Percentiles rank a stretch among this genome's conserved stretches.
Conservation (phyloP, 2,113 vertebrate species). For the Caracal caracal region DNA sequence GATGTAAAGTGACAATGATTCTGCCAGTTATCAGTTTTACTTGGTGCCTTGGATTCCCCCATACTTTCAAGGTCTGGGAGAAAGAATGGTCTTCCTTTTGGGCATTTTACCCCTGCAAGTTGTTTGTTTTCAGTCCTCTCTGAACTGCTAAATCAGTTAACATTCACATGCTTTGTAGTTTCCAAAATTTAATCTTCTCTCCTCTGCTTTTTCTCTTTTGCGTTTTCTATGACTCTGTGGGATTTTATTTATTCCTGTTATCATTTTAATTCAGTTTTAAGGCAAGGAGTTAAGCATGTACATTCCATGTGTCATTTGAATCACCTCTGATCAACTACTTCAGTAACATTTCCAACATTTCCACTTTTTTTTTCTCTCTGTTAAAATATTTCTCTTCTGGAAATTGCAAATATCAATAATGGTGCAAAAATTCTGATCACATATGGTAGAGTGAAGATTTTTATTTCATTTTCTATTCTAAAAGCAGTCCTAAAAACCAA, state of each 20-base stretch:
- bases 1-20: not conserved
- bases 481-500: not conserved
- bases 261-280: not conserved
- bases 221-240: not conserved
- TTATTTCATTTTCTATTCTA: constrained; percentile 12
- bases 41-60: not conserved
- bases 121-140: not conserved
- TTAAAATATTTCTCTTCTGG: constrained; percentile 10
- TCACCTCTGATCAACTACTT: not conserved
- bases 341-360: not conserved
- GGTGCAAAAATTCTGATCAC: not conserved
- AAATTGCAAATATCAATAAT: not conserved
- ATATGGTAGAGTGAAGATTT: not conserved
- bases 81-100: not conserved
- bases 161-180: not conserved
- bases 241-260: not conserved
- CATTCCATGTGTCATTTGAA: not conserved
- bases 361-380: not conserved
- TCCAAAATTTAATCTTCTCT: not conserved
- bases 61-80: not conserved
- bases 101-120: not conserved
- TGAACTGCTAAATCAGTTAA: not conserved
- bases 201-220: not conserved
- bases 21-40: not conserved
- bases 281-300: not conserved